Percentiles rank a stretch among this genome's conserved stretches.
These are phyloP conservation scores for Galago senegalensis DNA, from an alignment of 2,797 vertebrate species.

Conservation along the genomic window DNA sequence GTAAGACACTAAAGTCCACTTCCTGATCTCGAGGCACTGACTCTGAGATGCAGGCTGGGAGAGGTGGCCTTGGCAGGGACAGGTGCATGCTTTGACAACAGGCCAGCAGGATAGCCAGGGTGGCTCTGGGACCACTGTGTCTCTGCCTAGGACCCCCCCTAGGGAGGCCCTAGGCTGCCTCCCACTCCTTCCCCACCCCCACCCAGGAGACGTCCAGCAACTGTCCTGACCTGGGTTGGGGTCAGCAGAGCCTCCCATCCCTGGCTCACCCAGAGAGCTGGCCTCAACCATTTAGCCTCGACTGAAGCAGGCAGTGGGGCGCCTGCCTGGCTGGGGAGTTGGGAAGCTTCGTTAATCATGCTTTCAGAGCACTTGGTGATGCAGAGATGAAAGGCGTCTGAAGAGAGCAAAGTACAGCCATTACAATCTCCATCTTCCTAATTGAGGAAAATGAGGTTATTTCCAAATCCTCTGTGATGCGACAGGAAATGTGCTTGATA, in stretches of 20 bases:
- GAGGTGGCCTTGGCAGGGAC: fast-evolving
- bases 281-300: constrained; percentile 74
- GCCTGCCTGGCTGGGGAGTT: constrained; percentile 62
- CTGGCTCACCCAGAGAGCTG: constrained; percentile 59
- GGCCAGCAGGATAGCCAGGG: background rate
- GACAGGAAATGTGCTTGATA: constrained; percentile 70
- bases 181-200: fast-evolving
- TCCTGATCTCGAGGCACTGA: background rate
- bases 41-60: background rate
- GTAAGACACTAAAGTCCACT: background rate
- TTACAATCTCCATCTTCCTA: constrained; percentile 85
- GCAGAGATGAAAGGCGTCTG: constrained; percentile 83
- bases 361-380: constrained; percentile 82
- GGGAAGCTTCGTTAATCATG: constrained; percentile 73
- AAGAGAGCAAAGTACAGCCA: constrained; percentile 82
- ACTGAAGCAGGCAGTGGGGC: constrained; percentile 54
- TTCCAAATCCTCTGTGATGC: constrained; percentile 81
- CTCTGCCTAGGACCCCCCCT: too few relatives aligned
- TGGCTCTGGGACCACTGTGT: background rate
- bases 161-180: background rate
- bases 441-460: constrained; percentile 87
- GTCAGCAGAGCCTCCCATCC: constrained; percentile 37
- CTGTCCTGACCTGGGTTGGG: background rate
- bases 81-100: fast-evolving
- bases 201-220: background rate